Evolutionary conservation across 2,888 invertebrate species (phyloP).

Genomic region (Drosophila suboccidentalis): DNA sequence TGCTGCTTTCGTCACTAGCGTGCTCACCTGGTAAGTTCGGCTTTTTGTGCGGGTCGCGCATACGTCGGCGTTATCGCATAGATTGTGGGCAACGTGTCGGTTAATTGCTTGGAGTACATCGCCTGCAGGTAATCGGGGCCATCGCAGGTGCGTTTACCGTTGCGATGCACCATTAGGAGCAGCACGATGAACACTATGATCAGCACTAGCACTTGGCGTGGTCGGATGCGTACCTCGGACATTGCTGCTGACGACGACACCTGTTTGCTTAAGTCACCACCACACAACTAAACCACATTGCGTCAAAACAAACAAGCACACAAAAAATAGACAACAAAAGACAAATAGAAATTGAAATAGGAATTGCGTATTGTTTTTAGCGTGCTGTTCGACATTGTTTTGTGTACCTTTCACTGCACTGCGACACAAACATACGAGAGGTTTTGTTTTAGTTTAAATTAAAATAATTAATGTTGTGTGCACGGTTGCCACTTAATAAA

Average conservation of each 20-base stretch:
- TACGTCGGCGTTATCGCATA: constrained; percentile 98
- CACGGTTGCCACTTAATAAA: no score
- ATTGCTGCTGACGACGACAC: constrained; percentile 44
- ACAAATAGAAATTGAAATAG: constrained; percentile 31
- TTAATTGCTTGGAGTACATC: constrained; percentile 68
- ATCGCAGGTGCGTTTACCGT: constrained; percentile 79
- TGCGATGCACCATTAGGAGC: constrained; percentile 83
- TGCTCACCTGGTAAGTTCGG: constrained; percentile 93
- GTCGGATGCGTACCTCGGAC: constrained; percentile 84
- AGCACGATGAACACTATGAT: constrained; percentile 81
- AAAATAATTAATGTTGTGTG: no score
- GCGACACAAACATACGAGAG: constrained; percentile 13
- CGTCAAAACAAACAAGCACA: constrained; percentile 56
- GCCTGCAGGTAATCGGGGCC: constrained; percentile 81
- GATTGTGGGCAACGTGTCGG: constrained; percentile 88
- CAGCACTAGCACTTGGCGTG: constrained; percentile 83
- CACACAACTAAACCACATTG: constrained; percentile 23
- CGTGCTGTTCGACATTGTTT: background rate
- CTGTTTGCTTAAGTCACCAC: constrained; percentile 21
- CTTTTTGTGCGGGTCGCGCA: constrained; percentile 94
- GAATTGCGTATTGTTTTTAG: background rate
- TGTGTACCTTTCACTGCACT: constrained; percentile 34
- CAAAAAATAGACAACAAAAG: constrained; percentile 16
- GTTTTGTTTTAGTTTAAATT: background rate
- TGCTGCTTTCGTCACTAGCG: no score